phyloP scores from a whole-genome alignment of 2,113 vertebrate species.

The Grammomys dolichurus region DNA sequence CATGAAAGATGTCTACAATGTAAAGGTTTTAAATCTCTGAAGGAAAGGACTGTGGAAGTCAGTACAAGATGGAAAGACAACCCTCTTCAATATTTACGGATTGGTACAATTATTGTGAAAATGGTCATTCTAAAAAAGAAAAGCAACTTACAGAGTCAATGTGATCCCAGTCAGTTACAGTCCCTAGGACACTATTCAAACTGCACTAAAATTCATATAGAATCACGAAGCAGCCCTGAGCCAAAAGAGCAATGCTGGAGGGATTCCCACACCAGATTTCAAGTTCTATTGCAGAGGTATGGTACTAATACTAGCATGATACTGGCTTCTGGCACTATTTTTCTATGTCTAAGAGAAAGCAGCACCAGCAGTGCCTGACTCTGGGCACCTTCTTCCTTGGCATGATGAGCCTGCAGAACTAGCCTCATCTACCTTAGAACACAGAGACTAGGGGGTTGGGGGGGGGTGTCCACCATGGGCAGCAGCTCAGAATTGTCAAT shows the following conservation, averaged over 20 bases:
- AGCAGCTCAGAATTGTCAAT: slow-evolving; percentile 98
- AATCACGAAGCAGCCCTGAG: neutral
- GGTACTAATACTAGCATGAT: neutral
- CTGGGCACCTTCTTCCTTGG: slow-evolving; percentile 98
- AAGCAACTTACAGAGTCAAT: neutral
- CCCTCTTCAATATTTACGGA: neutral
- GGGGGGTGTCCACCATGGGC: slow-evolving; percentile 97
- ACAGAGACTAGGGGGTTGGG: slow-evolving; percentile 88
- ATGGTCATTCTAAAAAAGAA: neutral
- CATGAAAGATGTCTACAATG: neutral
- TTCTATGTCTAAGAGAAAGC: slow-evolving; percentile 93
- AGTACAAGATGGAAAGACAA: too few species aligned
- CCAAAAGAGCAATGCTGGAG: neutral
- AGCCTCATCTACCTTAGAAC: slow-evolving; percentile 99
- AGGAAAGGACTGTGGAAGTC: neutral
- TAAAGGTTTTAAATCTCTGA: neutral
- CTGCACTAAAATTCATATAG: neutral
- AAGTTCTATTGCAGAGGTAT: neutral
- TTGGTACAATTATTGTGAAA: neutral
- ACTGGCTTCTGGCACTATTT: slow-evolving; percentile 84
- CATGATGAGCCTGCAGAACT: slow-evolving; percentile 97
- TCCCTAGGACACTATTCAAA: neutral
- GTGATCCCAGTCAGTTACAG: neutral
- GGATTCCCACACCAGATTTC: neutral
- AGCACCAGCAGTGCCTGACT: slow-evolving; percentile 92